Percentiles rank a stretch among this genome's conserved stretches.
These are phyloP conservation scores for Ceryle rudis DNA, from an alignment of 2,797 vertebrate genomes.

Conservation along the genomic window DNA sequence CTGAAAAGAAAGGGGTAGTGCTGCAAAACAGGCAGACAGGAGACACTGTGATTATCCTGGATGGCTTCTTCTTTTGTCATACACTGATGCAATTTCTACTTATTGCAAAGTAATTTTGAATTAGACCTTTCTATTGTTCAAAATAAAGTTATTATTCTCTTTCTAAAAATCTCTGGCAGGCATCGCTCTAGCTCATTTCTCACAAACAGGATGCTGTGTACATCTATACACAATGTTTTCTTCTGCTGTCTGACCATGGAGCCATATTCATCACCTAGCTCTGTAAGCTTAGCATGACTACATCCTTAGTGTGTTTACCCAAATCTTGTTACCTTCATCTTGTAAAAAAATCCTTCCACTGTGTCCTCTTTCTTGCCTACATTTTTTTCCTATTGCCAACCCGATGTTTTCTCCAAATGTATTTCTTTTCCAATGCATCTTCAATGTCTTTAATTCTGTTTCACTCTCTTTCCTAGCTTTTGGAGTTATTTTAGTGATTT, in stretches of 20 bases:
- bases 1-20: not conserved
- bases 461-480: not conserved
- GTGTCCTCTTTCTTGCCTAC: not conserved
- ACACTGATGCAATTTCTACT: not conserved
- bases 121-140: not conserved
- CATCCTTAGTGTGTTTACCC: not conserved
- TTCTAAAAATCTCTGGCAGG: slow-evolving; percentile 5
- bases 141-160: not conserved
- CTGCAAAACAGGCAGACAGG: not conserved
- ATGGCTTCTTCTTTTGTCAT: not conserved
- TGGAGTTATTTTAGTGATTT: not conserved
- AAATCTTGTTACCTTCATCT: not conserved
- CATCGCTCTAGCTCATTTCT: not conserved
- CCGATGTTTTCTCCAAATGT: not conserved
- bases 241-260: not conserved
- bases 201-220: not conserved
- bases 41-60: not conserved
- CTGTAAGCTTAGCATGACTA: not conserved
- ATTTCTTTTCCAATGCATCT: not conserved
- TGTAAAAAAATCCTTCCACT: not conserved
- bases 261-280: not conserved
- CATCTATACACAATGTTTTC: not conserved
- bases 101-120: not conserved
- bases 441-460: not conserved
- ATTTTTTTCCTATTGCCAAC: not conserved